Evolutionary conservation across 2,888 invertebrate species (phyloP).

Genomic region (Fragum fragum): DNA sequence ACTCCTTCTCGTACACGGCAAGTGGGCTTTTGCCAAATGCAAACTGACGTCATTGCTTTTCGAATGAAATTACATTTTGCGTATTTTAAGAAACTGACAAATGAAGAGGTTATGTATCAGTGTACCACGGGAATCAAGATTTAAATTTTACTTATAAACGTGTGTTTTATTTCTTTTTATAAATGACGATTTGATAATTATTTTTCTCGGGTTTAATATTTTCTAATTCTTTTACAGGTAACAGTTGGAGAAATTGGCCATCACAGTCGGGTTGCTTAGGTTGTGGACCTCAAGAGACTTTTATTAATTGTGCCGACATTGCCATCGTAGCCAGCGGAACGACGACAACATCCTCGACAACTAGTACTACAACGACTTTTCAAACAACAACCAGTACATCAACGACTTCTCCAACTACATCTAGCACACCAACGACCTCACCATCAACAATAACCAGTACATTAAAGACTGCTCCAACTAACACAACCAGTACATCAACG

Average conservation of each 20-base stretch:
- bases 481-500: conserved; percentile 25
- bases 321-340: neutral
- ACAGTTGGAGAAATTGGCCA: conserved; percentile 1
- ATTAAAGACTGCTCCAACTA: neutral
- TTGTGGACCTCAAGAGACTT: conserved; percentile 3
- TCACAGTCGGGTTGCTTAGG: neutral
- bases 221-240: neutral
- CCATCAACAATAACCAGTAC: neutral
- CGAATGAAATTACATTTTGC: too few relatives aligned
- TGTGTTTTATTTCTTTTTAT: too few relatives aligned
- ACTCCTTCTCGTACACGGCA: too few relatives aligned
- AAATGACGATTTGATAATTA: too few relatives aligned
- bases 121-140: too few relatives aligned
- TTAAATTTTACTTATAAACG: too few relatives aligned
- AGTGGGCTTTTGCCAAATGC: too few relatives aligned
- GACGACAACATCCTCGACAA: neutral
- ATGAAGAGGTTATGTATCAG: too few relatives aligned
- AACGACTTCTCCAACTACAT: neutral
- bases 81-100: too few relatives aligned
- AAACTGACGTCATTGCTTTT: too few relatives aligned
- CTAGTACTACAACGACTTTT: neutral
- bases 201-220: too few relatives aligned
- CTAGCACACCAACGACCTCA: neutral
- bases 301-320: conserved; percentile 20
- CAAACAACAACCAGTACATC: neutral